Conservation (phyloP, 2,888 invertebrate species). For the Perdita meconis region DNA sequence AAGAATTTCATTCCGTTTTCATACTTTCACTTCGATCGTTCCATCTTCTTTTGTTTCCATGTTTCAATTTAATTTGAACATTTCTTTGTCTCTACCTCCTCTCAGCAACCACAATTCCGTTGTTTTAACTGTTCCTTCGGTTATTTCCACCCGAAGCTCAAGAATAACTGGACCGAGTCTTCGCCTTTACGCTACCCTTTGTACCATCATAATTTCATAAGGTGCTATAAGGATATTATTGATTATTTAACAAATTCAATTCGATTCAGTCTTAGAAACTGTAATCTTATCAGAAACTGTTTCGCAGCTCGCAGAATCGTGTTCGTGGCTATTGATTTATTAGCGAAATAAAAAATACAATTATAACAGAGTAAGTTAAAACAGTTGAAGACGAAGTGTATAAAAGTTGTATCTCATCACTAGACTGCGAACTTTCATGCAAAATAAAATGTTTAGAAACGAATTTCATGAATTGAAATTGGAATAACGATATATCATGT, state of each 20-base stretch:
- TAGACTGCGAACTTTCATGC: too few species aligned
- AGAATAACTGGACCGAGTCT: background rate
- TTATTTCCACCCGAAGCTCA: conserved; percentile 5
- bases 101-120: background rate
- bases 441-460: too few species aligned
- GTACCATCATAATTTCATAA: conserved; percentile 1
- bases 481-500: too few species aligned
- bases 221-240: background rate
- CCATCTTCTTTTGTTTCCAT: background rate
- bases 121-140: background rate
- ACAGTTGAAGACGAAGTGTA: too few species aligned
- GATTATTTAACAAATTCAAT: conserved; percentile 20
- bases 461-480: too few species aligned
- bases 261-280: conserved; percentile 5
- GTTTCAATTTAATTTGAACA: background rate
- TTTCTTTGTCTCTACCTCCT: background rate
- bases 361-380: too few species aligned
- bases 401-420: too few species aligned
- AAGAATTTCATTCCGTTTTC: background rate
- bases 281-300: too few species aligned
- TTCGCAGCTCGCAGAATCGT: too few species aligned
- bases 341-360: too few species aligned
- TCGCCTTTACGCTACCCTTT: background rate
- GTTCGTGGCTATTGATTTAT: too few species aligned
- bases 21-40: too few species aligned